phyloP scores from a whole-genome alignment of 2,113 vertebrate species.

The Campylorhamphus procurvoides region DNA sequence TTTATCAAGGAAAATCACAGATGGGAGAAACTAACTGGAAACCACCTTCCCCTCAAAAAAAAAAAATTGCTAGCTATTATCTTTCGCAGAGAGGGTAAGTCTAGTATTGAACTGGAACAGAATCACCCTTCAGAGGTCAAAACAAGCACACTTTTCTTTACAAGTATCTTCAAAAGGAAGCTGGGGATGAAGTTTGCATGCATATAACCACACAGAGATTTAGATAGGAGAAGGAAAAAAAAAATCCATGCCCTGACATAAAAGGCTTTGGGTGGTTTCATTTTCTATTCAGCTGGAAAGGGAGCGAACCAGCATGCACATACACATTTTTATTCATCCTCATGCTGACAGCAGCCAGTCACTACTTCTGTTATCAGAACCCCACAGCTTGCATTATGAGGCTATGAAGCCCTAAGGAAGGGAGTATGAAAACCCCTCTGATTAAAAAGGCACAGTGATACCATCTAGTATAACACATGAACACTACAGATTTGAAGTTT shows the following conservation, averaged over 20 bases:
- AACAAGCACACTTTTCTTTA: neutral
- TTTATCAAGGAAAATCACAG: slow-evolving; percentile 8
- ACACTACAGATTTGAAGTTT: neutral
- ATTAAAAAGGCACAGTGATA: neutral
- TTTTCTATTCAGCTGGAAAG: slow-evolving; percentile 15
- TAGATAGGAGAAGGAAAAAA: neutral
- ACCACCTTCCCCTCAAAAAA: neutral
- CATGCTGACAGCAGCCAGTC: slow-evolving; percentile 29
- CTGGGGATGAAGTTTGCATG: neutral
- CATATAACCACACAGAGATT: neutral
- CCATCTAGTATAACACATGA: neutral
- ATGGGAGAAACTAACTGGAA: slow-evolving; percentile 3
- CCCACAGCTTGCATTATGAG: neutral
- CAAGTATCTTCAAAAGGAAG: neutral
- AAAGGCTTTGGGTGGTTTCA: slow-evolving; percentile 43
- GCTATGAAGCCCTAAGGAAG: neutral
- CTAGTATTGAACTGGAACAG: neutral
- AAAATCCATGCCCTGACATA: neutral
- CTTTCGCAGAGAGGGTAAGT: neutral
- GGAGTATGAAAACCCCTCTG: neutral
- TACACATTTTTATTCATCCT: slow-evolving; percentile 19
- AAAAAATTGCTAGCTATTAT: neutral
- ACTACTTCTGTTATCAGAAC: slow-evolving; percentile 3
- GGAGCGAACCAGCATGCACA: neutral
- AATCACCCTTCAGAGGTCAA: neutral